Evolutionary conservation across 2,888 invertebrate genomes (phyloP).

Genomic region (Machimus rusticus): DNA sequence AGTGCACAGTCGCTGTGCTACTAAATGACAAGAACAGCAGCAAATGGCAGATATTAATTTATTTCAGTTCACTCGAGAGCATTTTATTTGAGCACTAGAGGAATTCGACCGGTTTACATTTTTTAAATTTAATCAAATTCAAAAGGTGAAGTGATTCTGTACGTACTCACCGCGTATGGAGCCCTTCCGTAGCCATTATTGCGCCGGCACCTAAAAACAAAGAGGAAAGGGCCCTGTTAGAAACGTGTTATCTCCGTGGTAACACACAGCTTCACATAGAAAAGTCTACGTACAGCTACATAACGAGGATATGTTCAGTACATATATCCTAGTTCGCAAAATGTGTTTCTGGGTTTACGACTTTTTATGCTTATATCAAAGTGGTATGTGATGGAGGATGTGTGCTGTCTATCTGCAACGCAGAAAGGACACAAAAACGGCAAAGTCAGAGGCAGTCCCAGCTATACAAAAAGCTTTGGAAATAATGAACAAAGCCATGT

Average conservation of each 20-base stretch:
- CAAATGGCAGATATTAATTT: not conserved
- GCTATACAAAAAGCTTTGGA: conserved; percentile 12
- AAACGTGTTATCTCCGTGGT: conserved; percentile 21
- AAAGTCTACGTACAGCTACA: not conserved
- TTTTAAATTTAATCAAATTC: conserved; percentile 27
- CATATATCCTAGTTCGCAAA: not conserved
- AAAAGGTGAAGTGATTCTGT: not conserved
- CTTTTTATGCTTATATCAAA: conserved; percentile 1
- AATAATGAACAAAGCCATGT: conserved; percentile 33
- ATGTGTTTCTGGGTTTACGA: conserved; percentile 33
- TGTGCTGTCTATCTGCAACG: conserved; percentile 1
- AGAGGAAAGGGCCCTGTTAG: conserved; percentile 10
- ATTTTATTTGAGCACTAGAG: not conserved
- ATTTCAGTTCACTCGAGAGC: conserved; percentile 5
- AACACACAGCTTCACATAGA: not conserved
- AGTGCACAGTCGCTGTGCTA: not conserved
- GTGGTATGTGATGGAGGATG: conserved; percentile 1
- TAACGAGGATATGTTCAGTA: not conserved
- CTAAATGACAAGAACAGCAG: not conserved
- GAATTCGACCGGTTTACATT: conserved; percentile 27
- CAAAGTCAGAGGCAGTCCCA: not conserved
- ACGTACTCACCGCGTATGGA: not conserved
- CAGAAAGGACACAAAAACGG: not conserved
- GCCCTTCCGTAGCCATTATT: not conserved
- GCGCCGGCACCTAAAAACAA: conserved; percentile 19